Base-by-base conservation (phyloP, 2,888 invertebrate species). In the Odontocerum albicorne region DNA sequence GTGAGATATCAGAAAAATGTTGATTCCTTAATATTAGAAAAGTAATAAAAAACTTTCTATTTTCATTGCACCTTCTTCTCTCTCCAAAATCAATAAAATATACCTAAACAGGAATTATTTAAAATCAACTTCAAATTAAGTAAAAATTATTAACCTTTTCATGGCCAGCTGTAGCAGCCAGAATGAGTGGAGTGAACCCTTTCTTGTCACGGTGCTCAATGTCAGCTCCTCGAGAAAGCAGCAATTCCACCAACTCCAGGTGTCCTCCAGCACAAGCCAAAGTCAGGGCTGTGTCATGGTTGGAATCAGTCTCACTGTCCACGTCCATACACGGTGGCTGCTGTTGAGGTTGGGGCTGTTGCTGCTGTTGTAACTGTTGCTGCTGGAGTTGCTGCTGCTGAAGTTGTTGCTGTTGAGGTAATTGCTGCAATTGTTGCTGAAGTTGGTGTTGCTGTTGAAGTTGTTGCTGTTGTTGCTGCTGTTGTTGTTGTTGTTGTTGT, bases 181-280 rank as follows among this genome's bases (percentile, higher is more conserved):
- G 81, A 67, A 98, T 98, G 35, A 99, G 80, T 0, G 99, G 97
- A 0, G 98, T 97, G 72, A 98, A 98, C 20, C 98, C 97, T 75
- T 98, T 99, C 74, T 98, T 99, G 73, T 99, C 98, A 21, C 96
- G 84, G 72, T 99, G 98, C 73, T 99, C 97, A 70, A 98, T 96
- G 71, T 96, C 91, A 1, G 98, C 96, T 51, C 95, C 95, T 60
- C 96, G 85, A 63, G 87, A 86, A 45, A 99, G 82, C 61, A 99
- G 81, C 66, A 99, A 80, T 70, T 92, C 92, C 7, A 97, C 97
- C 15, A 98, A 83, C 67, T 98, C 96, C 68, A 95, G 92, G 70
- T 97, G 96, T 0, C 98, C 97, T 60, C 96, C 96, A 57, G 96
- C 94, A 74, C 96, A 97, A 42, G 98, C 98, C 58, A 99, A 81